Base-by-base conservation (phyloP, 2,113 vertebrate species). In the Nyctereutes procyonoides region DNA sequence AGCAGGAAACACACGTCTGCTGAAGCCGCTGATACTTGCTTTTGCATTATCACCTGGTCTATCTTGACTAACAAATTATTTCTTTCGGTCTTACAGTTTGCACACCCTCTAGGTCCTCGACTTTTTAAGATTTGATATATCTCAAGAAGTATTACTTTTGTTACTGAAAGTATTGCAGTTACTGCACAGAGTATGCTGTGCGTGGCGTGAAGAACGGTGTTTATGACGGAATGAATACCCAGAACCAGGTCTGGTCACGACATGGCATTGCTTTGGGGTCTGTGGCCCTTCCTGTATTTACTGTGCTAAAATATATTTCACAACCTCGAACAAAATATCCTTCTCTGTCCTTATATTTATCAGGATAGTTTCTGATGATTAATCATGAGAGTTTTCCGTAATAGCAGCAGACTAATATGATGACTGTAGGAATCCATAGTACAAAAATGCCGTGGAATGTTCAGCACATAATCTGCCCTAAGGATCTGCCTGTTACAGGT, bases 291-390 rank as follows among this genome's bases (percentile, higher is more conserved):
- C n/a, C 15, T 38, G 73, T 48, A 60, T 62, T 83, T 90, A 69
- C 51, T 24, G 83, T 88, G 22, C 63, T 62, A 9, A 89, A 87
- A 96, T 96, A 11, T 58, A 97, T 97, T 80, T 38, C 20, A 73
- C 65, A 97, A 96, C 89, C 93, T 97, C 93, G 79, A 96, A 55
- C 14, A 80, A 51, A 93, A 76, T 32, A 92, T 86, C 62, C 28
- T 84, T 95, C 38, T 88, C 8, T 55, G 35, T 79, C 73, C 89
- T 51, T 79, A 15, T 81, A 89, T 83, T 92, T 95, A 95, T 85
- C 82, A 71, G 24, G 58, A 79, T 90, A 20, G 79, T 69, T 76
- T 94, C 77, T 55, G 8, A 56, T 85, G 92, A 79, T 97, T 97
- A 88, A 97, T 96, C 79, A 20, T 82, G 13, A 87, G 93, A 92